Conservation (phyloP, 2,113 vertebrate genomes). For the Cisticola juncidis region DNA sequence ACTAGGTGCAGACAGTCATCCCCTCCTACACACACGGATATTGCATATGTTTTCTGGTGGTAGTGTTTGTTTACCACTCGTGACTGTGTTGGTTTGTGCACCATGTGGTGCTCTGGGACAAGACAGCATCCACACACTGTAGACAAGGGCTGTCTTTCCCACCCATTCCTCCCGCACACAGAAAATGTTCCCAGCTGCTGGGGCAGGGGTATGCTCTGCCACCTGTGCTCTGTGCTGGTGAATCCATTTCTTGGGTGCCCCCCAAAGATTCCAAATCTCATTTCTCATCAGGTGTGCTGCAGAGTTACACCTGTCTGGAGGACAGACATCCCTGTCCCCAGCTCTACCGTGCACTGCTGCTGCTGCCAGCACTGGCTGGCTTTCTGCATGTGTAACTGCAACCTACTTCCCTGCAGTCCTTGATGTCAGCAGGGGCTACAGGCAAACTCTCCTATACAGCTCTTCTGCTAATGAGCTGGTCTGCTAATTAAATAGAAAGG, state of each 20-base stretch:
- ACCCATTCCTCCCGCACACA: neutral
- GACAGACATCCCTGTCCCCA: neutral
- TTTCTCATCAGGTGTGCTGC: neutral
- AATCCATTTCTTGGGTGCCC: conserved; percentile 21
- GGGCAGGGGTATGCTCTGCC: conserved; percentile 40
- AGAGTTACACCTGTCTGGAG: conserved; percentile 7
- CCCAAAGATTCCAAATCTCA: neutral
- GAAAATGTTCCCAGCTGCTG: conserved; percentile 37
- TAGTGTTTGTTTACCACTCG: conserved; percentile 60
- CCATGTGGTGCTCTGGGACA: conserved; percentile 64
- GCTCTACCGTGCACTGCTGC: conserved; percentile 11
- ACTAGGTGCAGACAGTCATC: neutral
- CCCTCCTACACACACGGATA: neutral
- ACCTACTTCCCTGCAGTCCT: conserved; percentile 31
- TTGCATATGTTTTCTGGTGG: conserved; percentile 64
- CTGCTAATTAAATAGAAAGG: conserved; percentile 49
- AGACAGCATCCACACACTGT: conserved; percentile 56
- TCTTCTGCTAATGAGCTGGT: conserved; percentile 45
- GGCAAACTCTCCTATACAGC: conserved; percentile 37
- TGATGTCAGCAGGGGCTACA: conserved; percentile 33
- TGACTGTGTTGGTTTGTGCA: conserved; percentile 54
- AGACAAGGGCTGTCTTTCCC: conserved; percentile 67
- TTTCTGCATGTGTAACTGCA: conserved; percentile 44
- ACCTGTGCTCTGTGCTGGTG: conserved; percentile 27
- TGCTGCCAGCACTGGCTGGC: neutral